phyloP scores from a whole-genome alignment of 2,888 invertebrate genomes.

The Thelaira solivaga region DNA sequence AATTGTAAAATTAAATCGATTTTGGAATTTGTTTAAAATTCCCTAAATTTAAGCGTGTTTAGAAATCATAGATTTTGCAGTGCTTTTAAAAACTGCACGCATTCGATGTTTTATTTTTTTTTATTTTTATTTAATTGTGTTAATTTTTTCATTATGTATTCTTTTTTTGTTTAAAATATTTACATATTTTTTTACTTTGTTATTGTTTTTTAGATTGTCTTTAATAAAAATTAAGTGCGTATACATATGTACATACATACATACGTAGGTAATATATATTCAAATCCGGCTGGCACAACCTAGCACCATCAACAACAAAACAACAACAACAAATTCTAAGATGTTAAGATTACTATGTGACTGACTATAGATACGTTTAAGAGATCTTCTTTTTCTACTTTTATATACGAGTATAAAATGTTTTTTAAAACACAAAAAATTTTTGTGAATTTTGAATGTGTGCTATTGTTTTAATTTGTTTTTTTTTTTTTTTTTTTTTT shows the following conservation, averaged over 20 bases:
- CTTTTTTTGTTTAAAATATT: no score
- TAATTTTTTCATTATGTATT: no score
- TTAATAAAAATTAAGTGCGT: no score
- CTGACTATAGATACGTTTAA: constrained; percentile 7
- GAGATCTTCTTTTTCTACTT: constrained; percentile 41
- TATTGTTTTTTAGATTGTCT: constrained; percentile 16
- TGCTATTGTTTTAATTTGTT: constrained; percentile 12
- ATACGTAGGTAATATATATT: no score
- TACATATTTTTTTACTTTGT: not conserved
- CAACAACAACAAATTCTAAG: constrained; percentile 40
- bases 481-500: no score
- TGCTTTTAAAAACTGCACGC: not conserved
- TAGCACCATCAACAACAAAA: constrained; percentile 65
- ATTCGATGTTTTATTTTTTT: not conserved
- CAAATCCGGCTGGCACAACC: constrained; percentile 73
- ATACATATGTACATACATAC: no score
- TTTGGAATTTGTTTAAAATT: not conserved
- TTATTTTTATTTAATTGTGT: no score
- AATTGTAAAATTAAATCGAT: no score
- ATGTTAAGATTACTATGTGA: constrained; percentile 19
- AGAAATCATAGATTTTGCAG: not conserved
- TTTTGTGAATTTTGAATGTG: constrained; percentile 28
- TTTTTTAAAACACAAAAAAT: constrained; percentile 9
- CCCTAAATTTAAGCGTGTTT: not conserved
- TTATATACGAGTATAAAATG: not conserved